Percentiles rank a stretch among this genome's conserved stretches.
Evolutionary conservation across 2,888 invertebrate genomes (phyloP).

Genomic region (Phengaris arion): DNA sequence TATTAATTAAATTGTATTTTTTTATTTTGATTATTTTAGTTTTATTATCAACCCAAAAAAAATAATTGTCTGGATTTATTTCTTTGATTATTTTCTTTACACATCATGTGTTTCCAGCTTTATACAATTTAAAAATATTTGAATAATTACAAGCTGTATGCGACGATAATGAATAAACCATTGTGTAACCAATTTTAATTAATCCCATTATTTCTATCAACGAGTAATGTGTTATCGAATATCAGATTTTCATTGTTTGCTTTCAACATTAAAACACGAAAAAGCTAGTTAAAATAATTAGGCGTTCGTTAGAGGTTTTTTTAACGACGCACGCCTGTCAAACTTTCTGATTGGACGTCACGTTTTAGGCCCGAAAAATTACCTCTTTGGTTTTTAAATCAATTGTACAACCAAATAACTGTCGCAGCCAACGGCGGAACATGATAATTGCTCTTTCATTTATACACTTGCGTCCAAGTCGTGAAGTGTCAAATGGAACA

Average conservation of each 20-base stretch:
- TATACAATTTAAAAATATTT: not conserved
- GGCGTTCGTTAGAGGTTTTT: not conserved
- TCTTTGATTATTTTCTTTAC: no score
- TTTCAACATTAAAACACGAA: constrained; percentile 6
- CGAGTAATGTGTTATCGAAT: not conserved
- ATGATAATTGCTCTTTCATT: constrained; percentile 70
- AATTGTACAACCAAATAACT: constrained; percentile 54
- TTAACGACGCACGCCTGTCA: not conserved
- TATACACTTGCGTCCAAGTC: constrained; percentile 51
- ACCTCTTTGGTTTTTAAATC: constrained; percentile 50
- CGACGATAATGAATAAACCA: constrained; percentile 4
- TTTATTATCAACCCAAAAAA: no score
- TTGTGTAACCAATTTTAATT: constrained; percentile 3
- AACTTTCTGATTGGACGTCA: constrained; percentile 28
- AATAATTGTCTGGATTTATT: no score
- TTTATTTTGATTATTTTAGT: no score
- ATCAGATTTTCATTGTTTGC: constrained; percentile 11
- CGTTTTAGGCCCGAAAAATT: constrained; percentile 34
- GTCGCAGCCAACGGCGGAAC: constrained; percentile 59
- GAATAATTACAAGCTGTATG: not conserved
- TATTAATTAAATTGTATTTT: no score
- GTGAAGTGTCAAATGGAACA: constrained; percentile 49
- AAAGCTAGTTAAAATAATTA: constrained; percentile 1
- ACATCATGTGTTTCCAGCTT: no score
- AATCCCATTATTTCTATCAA: constrained; percentile 7